Conservation (phyloP, 2,888 invertebrate species). For the Junonia oenone region DNA sequence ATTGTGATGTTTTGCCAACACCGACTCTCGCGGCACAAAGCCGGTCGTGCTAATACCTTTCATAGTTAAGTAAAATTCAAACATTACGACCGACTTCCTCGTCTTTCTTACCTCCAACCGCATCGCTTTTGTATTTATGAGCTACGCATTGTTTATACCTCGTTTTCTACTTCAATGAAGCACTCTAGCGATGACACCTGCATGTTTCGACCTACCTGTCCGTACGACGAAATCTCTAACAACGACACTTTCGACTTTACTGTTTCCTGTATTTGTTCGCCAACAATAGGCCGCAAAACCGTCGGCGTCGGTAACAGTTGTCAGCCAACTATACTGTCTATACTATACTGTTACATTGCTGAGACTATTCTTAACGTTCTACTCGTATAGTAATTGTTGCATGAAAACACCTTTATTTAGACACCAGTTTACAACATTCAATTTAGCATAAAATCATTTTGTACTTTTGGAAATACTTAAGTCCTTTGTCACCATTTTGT, state of each 20-base stretch:
- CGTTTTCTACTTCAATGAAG: slow-evolving; percentile 47
- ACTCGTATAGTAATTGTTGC: slow-evolving; percentile 42
- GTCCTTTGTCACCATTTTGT: neutral
- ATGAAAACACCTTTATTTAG: slow-evolving; percentile 23
- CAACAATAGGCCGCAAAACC: slow-evolving; percentile 71
- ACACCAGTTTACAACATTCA: slow-evolving; percentile 1
- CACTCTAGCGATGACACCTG: slow-evolving; percentile 54
- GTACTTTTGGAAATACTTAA: neutral
- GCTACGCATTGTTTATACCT: slow-evolving; percentile 55
- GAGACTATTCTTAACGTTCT: slow-evolving; percentile 49
- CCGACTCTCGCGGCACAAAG: slow-evolving; percentile 37
- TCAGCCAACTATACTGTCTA: slow-evolving; percentile 47
- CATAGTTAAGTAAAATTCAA: slow-evolving; percentile 51
- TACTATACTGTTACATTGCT: slow-evolving; percentile 44
- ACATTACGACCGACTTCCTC: slow-evolving; percentile 62
- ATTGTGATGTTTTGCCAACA: slow-evolving; percentile 52
- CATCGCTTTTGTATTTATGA: slow-evolving; percentile 42
- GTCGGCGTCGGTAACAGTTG: slow-evolving; percentile 47
- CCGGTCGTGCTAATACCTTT: slow-evolving; percentile 51
- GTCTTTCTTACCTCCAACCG: slow-evolving; percentile 55
- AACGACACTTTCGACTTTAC: slow-evolving; percentile 69
- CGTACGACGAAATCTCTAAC: slow-evolving; percentile 62
- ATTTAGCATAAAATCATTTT: slow-evolving; percentile 11
- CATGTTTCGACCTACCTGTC: slow-evolving; percentile 71
- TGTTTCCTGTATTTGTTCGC: slow-evolving; percentile 75